Evolutionary conservation across 2,888 invertebrate species (phyloP), one percentile per base, ranked within the genome.

Genomic region (Gymnosoma rotundatum): DNA sequence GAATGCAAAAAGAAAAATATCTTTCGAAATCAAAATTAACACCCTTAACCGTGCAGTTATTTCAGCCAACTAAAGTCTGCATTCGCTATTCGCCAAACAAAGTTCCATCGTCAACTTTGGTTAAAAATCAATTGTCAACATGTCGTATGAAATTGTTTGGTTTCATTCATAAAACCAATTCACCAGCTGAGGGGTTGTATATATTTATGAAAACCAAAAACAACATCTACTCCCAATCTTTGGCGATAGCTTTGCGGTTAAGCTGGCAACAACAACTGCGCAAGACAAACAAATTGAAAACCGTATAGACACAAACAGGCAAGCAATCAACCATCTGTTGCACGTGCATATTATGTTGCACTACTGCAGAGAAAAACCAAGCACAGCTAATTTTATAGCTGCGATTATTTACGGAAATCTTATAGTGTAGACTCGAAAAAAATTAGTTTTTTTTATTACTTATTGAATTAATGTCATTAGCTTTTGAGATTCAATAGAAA

Each of bases 251-350:
- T 12, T 42, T 42, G 42, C 50, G 64, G 72, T 48, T 25, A 42
- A 4, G 18, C 18, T 12, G 12, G 4, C 58, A 56, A 60, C 16
- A 87, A 88, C 66, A 86, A 90, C 66, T 89, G 89, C 90, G 89
- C 89, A 89, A 90, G 90, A 87, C 90, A 87, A 85, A 86, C 86
- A 85, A 86, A 48, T 25, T 12, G 25, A 42, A 56, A 14, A 32
- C 20, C 20, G 16, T 9, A 18, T 18, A 48, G n/a, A 56, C 45
- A 0, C 32, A 58, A 36, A 48, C 36, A 58, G 42, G 0, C 60
- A 72, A 21, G 42, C 25, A 86, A 66, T 48, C 76, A 75, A 74
- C 86, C 87, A 89, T 87, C 89, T 89, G 90, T 90, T 90, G 90
- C 90, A 87, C 85, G 79, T 88, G 79, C 64, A 42, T 36, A n/a